phyloP scores from a whole-genome alignment of 2,113 vertebrate species.

The Gnathonemus longibarbis region DNA sequence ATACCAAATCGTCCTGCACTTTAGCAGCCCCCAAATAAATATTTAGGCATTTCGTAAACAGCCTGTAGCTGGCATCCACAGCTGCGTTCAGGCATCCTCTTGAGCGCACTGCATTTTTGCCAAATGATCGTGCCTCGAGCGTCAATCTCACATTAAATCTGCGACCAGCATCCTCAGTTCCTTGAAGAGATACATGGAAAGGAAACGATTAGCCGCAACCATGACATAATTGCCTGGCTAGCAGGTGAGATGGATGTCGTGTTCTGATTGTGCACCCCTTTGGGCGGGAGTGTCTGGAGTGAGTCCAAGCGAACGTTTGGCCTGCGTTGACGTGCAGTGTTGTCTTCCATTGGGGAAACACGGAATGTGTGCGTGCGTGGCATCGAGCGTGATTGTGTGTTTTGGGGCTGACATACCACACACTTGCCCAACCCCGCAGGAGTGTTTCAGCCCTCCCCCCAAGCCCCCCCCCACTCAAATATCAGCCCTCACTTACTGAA shows the following conservation, averaged over 20 bases:
- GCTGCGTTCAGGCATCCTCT: constrained; percentile 44
- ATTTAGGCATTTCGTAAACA: constrained; percentile 41
- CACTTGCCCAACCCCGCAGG: not conserved
- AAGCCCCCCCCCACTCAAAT: not conserved
- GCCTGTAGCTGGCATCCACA: constrained; percentile 29
- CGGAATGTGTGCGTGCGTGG: not conserved
- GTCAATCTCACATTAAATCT: constrained; percentile 36
- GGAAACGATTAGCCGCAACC: constrained; percentile 53
- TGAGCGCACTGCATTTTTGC: constrained; percentile 44
- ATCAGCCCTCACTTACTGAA: not conserved
- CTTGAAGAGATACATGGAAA: constrained; percentile 38
- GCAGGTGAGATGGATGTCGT: constrained; percentile 39
- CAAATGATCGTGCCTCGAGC: constrained; percentile 54
- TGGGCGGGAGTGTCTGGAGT: not conserved
- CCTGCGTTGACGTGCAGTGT: not conserved
- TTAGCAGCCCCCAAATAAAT: constrained; percentile 35
- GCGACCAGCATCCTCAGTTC: constrained; percentile 3
- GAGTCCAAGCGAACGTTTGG: not conserved
- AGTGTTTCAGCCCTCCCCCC: not conserved
- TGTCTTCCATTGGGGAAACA: not conserved
- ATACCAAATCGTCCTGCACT: not conserved
- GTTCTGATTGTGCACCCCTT: constrained; percentile 38
- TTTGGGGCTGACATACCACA: not conserved
- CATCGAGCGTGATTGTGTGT: not conserved
- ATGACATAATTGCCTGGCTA: constrained; percentile 44